Evolutionary conservation across 2,797 vertebrate genomes (phyloP), one percentile per base, ranked within the genome.

Genomic region (Diplodus puntazzo): DNA sequence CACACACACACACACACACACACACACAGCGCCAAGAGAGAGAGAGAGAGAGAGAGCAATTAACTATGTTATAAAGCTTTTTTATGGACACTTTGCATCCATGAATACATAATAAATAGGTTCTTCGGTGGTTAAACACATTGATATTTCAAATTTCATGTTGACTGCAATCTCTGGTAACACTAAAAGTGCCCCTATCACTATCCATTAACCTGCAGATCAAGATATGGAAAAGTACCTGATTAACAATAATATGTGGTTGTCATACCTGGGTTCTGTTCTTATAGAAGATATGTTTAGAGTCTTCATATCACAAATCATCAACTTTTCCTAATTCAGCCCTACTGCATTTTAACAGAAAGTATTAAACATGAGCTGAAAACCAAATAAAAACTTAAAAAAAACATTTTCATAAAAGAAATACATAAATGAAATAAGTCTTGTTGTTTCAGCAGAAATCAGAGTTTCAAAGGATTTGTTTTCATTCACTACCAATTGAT

Each of bases 81-180:
- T 81, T 84, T 84, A 83, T 80, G 43, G 72, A 73, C 73, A 66
- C 49, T 83, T 84, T 68, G 64, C 73, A 83, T 75, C 63, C 12
- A 11, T 80, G 76, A 79, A 87, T 83, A 34, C 57, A 72, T 81
- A 87, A 84, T 77, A 65, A 77, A 88, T 72, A 61, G 74, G 27
- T 64, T 77, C 64, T 77, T 77, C 54, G 55, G 48, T 77, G 67
- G 48, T 81, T 53, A 81, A 87, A 77, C 23, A 59, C 64, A 77
- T 65, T 6, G 23, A 75, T 57, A 75, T 46, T 86, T 16, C 12
- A 69, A 64, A 67, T 80, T 83, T 86, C 64, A 70, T 62, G 67
- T 61, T 72, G 73, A 82, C 18, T 43, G 60, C 60, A 65, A 11
- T 73, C 54, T 83, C 73, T 74, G 54, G 67, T 63, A 79, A 65